phyloP scores from a whole-genome alignment of 2,888 invertebrate genomes.

The Clitarchus hookeri region DNA sequence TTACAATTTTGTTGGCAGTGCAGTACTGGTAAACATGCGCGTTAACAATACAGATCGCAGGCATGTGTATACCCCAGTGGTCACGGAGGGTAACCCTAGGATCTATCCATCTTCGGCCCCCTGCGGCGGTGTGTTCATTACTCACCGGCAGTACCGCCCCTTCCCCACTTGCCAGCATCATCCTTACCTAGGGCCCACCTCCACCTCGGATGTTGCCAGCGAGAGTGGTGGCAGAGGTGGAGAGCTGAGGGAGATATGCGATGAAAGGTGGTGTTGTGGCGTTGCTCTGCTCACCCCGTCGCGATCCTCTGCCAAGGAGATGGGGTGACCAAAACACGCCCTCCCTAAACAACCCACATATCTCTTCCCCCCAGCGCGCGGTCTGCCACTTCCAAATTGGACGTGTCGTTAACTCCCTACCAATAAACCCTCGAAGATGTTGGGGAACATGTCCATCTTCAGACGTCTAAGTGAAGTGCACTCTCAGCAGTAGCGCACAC shows the following conservation, averaged over 20 bases:
- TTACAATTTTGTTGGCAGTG: too few species aligned
- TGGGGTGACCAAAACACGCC: neutral
- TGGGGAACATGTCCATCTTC: neutral
- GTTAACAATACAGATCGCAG: too few species aligned
- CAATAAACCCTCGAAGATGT: neutral
- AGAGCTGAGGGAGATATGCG: neutral
- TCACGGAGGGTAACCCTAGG: neutral
- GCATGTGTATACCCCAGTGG: neutral
- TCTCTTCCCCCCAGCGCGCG: neutral
- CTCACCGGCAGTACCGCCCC: neutral
- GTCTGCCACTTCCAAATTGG: neutral
- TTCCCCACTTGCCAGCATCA: neutral
- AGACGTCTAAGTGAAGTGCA: neutral
- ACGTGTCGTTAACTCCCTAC: neutral
- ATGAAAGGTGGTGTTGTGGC: neutral
- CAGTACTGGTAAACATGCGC: too few species aligned
- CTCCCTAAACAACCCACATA: neutral
- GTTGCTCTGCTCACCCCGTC: neutral
- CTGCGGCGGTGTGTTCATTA: neutral
- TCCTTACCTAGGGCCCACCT: neutral
- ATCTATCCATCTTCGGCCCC: neutral
- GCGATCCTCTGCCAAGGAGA: neutral
- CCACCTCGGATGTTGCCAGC: neutral
- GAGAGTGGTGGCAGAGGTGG: neutral
- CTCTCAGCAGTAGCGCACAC: too few species aligned